Evolutionary conservation across 1,140 invertebrate species (phyloP).

Genomic region (Bursaphelenchus mucronatus): DNA sequence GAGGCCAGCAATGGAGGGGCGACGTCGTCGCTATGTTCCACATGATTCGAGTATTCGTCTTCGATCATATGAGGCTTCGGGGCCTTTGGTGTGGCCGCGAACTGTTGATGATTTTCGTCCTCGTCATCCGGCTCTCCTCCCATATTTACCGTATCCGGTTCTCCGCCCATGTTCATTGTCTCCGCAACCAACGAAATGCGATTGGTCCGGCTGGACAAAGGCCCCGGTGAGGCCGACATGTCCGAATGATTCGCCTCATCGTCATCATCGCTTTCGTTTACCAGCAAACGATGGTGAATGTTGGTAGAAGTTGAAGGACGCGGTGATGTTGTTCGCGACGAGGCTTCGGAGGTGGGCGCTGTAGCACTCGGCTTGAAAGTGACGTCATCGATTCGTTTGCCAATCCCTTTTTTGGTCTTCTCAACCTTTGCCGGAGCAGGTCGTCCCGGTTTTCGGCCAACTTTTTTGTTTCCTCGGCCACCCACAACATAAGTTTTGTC

Average conservation of each 20-base stretch:
- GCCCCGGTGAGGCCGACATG: conserved; percentile 28
- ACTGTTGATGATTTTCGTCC: not conserved
- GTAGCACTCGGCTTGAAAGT: too few species aligned
- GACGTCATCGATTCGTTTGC: too few species aligned
- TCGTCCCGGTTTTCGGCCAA: too few species aligned
- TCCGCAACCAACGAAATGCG: conserved; percentile 24
- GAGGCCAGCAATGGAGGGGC: not conserved
- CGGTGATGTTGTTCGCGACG: too few species aligned
- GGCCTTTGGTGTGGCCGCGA: conserved; percentile 11
- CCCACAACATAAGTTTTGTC: too few species aligned
- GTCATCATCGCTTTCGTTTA: conserved; percentile 44
- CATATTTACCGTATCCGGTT: conserved; percentile 44
- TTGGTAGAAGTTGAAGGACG: too few species aligned
- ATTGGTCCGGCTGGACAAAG: conserved; percentile 24
- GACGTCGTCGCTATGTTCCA: not conserved
- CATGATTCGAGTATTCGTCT: conserved; percentile 1
- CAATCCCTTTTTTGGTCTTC: too few species aligned
- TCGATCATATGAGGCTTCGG: conserved; percentile 7
- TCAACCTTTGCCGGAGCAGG: too few species aligned
- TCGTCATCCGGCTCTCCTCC: conserved; percentile 35
- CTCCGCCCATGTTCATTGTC: conserved; percentile 41
- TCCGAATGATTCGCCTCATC: conserved; percentile 26
- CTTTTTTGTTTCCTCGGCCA: too few species aligned
- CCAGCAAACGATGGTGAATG: not conserved
- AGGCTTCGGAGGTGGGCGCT: too few species aligned